phyloP scores from a whole-genome alignment of 2,113 vertebrate species.

The Pandion haliaetus region DNA sequence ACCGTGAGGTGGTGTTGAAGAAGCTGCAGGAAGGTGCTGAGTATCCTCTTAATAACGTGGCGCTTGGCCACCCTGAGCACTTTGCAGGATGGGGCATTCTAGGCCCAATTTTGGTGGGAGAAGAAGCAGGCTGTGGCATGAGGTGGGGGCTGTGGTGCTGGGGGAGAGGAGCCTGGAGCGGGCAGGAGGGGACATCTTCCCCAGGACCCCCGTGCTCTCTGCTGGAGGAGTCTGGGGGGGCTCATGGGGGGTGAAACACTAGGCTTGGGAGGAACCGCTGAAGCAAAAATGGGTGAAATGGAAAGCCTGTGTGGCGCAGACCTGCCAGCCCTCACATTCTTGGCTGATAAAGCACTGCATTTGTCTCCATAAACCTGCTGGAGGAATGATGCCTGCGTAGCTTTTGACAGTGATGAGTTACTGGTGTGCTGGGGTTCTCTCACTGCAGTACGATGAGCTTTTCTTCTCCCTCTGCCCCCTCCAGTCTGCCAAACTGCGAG shows the following conservation, averaged over 20 bases:
- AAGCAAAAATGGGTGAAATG: background rate
- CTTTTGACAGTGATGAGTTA: background rate
- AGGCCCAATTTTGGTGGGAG: background rate
- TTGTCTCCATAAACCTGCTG: background rate
- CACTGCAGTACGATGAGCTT: accelerated
- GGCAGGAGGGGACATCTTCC: background rate
- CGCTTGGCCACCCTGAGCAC: accelerated
- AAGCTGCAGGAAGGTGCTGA: accelerated
- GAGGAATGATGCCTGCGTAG: background rate
- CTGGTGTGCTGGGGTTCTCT: background rate
- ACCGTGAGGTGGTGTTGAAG: background rate
- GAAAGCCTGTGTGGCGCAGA: background rate
- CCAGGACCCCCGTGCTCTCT: background rate
- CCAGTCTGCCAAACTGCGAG: background rate
- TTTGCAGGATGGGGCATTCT: background rate
- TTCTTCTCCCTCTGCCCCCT: background rate
- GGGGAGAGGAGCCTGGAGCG: background rate
- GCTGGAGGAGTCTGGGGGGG: background rate
- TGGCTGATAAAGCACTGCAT: background rate
- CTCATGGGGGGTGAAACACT: background rate
- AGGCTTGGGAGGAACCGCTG: background rate
- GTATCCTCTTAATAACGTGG: background rate
- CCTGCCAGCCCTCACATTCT: background rate
- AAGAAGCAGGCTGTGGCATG: background rate
- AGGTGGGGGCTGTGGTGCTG: accelerated